Evolutionary conservation across 2,888 invertebrate species (phyloP).

Genomic region (Siphlonurus alternatus): DNA sequence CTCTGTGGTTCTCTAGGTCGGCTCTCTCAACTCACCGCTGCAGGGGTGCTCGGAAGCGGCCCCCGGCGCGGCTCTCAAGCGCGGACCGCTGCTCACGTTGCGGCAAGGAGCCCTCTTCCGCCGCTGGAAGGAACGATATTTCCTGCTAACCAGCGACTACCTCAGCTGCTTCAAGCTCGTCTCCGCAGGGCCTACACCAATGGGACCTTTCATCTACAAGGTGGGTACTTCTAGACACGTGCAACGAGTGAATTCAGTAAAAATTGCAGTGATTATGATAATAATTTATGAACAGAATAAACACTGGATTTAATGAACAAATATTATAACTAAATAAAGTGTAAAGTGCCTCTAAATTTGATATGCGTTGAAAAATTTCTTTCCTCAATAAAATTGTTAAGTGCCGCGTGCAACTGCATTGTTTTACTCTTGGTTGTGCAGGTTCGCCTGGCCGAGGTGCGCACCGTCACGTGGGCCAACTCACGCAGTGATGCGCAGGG

Average conservation of each 20-base stretch:
- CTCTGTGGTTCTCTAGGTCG: too few relatives aligned
- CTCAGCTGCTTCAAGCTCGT: slow-evolving; percentile 46
- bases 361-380: too few relatives aligned
- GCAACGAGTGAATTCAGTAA: neutral
- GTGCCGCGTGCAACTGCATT: too few relatives aligned
- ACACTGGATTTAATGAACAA: too few relatives aligned
- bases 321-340: too few relatives aligned
- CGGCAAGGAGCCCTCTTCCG: neutral
- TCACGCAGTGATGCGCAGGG: neutral
- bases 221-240: too few relatives aligned
- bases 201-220: slow-evolving; percentile 50
- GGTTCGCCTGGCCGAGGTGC: neutral
- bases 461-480: neutral
- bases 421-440: too few relatives aligned
- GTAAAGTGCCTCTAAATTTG: too few relatives aligned
- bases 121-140: slow-evolving; percentile 48
- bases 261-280: neutral
- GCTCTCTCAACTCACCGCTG: neutral
- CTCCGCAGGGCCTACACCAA: slow-evolving; percentile 37
- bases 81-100: neutral
- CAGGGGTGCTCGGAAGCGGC: neutral
- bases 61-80: neutral
- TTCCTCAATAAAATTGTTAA: too few relatives aligned
- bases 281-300: too few relatives aligned
- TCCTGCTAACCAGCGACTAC: slow-evolving; percentile 45